Evolutionary conservation across 2,797 vertebrate genomes (phyloP).

Genomic region (Coracias cyanogaster): DNA sequence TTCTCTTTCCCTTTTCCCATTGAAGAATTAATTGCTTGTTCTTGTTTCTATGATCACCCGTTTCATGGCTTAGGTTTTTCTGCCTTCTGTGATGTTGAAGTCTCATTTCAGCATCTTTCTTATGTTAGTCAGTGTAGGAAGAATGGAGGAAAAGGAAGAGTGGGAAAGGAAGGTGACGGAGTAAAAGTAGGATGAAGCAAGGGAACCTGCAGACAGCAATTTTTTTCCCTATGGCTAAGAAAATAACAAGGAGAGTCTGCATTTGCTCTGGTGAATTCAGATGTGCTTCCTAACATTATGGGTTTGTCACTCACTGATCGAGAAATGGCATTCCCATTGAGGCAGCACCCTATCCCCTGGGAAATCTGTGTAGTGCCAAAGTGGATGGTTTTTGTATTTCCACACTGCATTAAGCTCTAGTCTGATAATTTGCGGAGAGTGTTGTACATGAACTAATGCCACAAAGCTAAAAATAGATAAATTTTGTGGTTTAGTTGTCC

Average conservation of each 20-base stretch:
- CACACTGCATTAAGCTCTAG: not conserved
- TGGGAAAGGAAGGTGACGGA: not conserved
- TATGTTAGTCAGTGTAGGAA: not conserved
- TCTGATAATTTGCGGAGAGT: not conserved
- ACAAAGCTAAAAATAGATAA: not conserved
- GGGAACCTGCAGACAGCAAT: not conserved
- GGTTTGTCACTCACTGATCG: not conserved
- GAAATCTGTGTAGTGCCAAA: not conserved
- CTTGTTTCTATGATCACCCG: not conserved
- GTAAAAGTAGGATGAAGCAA: not conserved
- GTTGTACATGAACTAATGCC: not conserved
- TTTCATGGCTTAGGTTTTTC: not conserved
- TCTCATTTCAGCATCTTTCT: not conserved
- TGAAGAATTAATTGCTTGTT: not conserved
- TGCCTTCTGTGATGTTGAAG: not conserved
- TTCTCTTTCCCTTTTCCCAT: not conserved
- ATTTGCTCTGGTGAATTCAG: not conserved
- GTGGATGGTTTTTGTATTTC: not conserved
- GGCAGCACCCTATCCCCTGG: not conserved
- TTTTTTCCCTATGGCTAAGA: not conserved
- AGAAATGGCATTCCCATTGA: not conserved
- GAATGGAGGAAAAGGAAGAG: not conserved
- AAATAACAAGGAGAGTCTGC: not conserved
- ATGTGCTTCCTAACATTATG: rapidly evolving
- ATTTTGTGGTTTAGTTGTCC: not conserved